Percentiles rank a stretch among this genome's conserved stretches.
phyloP scores from a whole-genome alignment of 2,888 invertebrate genomes.

The Anagyrus pseudococci region DNA sequence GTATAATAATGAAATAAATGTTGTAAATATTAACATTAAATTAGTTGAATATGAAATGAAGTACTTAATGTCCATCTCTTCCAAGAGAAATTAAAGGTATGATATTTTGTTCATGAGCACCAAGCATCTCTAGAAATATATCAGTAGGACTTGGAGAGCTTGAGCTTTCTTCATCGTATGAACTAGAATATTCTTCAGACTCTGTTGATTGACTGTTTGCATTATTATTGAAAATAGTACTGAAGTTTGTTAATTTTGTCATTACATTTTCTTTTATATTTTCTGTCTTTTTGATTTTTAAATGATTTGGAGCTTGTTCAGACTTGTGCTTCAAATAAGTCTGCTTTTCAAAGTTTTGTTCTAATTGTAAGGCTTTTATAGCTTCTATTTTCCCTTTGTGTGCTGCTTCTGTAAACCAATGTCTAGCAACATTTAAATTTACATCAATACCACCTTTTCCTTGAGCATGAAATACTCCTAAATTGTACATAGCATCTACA shows the following conservation, averaged over 20 bases:
- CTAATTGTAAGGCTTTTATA: slow-evolving; percentile 62
- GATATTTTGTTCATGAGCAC: slow-evolving; percentile 42
- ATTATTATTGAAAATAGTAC: slow-evolving; percentile 11
- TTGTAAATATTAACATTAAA: too few species aligned
- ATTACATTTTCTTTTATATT: slow-evolving; percentile 27
- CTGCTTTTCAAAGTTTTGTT: slow-evolving; percentile 36
- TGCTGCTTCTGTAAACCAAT: slow-evolving; percentile 67
- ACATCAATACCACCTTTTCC: slow-evolving; percentile 68
- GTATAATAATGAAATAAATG: too few species aligned
- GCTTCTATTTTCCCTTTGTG: slow-evolving; percentile 68
- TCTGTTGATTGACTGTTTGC: slow-evolving; percentile 4
- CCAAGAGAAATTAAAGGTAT: slow-evolving; percentile 39
- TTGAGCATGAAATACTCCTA: slow-evolving; percentile 73
- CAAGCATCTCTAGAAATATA: slow-evolving; percentile 46
- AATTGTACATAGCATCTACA: slow-evolving; percentile 72
- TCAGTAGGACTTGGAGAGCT: slow-evolving; percentile 42
- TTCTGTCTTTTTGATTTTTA: slow-evolving; percentile 12
- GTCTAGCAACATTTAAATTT: slow-evolving; percentile 64
- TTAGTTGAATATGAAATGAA: too few species aligned
- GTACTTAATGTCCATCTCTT: slow-evolving; percentile 28
- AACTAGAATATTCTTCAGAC: slow-evolving; percentile 17
- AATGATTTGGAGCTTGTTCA: slow-evolving; percentile 3
- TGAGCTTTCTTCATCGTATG: slow-evolving; percentile 13
- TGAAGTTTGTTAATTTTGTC: slow-evolving; percentile 38
- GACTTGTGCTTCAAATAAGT: slow-evolving; percentile 11